Base-by-base conservation (phyloP, 2,797 vertebrate species). In the Sebastes jordani region DNA sequence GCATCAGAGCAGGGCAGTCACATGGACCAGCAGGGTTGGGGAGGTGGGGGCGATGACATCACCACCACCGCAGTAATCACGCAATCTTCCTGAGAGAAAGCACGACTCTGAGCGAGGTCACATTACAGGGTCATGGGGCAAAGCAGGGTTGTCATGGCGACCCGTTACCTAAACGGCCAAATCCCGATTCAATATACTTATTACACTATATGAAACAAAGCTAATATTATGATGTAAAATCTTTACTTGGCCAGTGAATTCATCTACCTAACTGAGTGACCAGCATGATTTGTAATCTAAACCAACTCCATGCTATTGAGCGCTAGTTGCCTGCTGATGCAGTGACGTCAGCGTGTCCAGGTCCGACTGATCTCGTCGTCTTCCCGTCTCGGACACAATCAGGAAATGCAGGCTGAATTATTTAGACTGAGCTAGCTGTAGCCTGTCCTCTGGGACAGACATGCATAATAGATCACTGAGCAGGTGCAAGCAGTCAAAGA, bases 361-460 rank as follows among this genome's bases (percentile, higher is more conserved):
- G 27, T 14, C 67, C 1, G 6, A 61, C 13, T 8, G 56, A 60
- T 22, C 42, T 68, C 30, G n/a, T 56, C 55, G 13, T 49, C 30
- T 5, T 60, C 38, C 56, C 4, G 29, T 58, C 76, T 71, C 1
- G 72, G 63, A 86, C 83, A 62, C 79, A 66, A 81, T 74, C 84
- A 89, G 84, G 78, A 93, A 91, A 83, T 79, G 58, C 80, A 25
- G 59, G 80, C 42, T 95, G 83, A 93, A 94, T 94, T 90, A 95
- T 94, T 94, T 83, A 94, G 82, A 32, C 22, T 7, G 68, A 59
- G 60, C 62, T 27, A 3, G 64, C 67, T 73, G 71, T 36, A 54
- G 81, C 54, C 58, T 20, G 66, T 81, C 84, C 76, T 66, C 70
- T 14, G 81, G 67, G 85, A 82, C 11, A 9, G 32, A 74, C 83